Conservation (phyloP, 2,888 invertebrate species). For the Phortica magna region DNA sequence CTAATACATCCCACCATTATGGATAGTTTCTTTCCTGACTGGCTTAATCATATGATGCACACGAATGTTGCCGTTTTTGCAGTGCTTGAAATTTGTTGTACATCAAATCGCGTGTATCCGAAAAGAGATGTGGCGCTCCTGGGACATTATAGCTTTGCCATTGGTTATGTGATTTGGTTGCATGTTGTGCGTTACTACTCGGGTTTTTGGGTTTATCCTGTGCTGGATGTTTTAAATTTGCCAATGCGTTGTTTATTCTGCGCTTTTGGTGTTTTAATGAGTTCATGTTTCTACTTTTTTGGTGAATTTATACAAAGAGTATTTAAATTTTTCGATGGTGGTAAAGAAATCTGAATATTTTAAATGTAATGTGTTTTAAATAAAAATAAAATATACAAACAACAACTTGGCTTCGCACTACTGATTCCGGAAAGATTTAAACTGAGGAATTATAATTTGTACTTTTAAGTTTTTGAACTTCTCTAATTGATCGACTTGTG, state of each 20-base stretch:
- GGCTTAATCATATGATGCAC: conserved; percentile 56
- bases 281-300: too few relatives aligned
- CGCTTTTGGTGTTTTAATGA: too few relatives aligned
- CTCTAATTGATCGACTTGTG: too few relatives aligned
- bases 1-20: conserved; percentile 43
- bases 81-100: conserved; percentile 38
- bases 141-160: conserved; percentile 33
- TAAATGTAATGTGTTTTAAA: too few relatives aligned
- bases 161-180: conserved; percentile 48
- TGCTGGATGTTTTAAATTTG: conserved; percentile 36
- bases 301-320: too few relatives aligned
- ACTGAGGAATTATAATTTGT: too few relatives aligned
- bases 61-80: conserved; percentile 41
- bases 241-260: conserved; percentile 10
- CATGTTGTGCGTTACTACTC: conserved; percentile 40
- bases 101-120: conserved; percentile 49
- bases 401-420: too few relatives aligned
- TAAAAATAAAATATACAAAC: too few relatives aligned
- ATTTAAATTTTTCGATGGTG: too few relatives aligned
- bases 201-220: conserved; percentile 54
- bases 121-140: neutral
- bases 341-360: too few relatives aligned
- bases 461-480: too few relatives aligned
- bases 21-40: conserved; percentile 47
- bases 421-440: too few relatives aligned